A percentile compares a stretch with the other conserved stretches of the same genome.
Conservation (phyloP, 1,140 invertebrate species). For the Trichogramma pretiosum region DNA sequence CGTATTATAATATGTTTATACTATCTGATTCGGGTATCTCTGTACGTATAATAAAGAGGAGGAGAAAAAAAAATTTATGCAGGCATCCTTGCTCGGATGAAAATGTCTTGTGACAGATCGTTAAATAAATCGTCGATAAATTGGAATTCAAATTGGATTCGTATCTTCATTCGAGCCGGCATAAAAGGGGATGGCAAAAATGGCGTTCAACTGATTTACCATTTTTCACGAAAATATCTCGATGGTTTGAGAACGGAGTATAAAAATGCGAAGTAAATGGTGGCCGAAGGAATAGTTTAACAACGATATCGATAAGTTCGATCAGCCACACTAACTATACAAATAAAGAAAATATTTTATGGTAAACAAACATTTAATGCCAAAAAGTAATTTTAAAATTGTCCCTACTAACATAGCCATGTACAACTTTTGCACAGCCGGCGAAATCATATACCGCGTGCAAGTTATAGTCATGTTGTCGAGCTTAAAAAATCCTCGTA, state of each 20-base stretch:
- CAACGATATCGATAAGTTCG: too few relatives aligned
- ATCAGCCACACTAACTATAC: too few relatives aligned
- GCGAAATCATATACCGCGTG: too few relatives aligned
- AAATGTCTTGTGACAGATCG: conserved; percentile 4
- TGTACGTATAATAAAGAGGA: conserved; percentile 22
- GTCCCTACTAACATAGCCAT: too few relatives aligned
- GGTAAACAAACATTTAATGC: too few relatives aligned
- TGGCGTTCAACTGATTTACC: neutral
- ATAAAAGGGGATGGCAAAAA: neutral
- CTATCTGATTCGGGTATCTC: conserved; percentile 30
- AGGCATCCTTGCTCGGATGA: neutral
- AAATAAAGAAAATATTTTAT: too few relatives aligned
- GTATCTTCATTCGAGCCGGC: neutral
- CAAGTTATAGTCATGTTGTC: too few relatives aligned
- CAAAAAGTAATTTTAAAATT: too few relatives aligned
- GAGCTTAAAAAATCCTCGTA: too few relatives aligned
- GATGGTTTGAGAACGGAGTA: neutral
- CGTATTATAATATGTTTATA: conserved; percentile 35
- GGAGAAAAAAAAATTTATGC: neutral
- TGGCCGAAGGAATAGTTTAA: neutral
- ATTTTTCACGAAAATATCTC: neutral
- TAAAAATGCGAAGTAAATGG: neutral
- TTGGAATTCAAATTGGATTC: conserved; percentile 20
- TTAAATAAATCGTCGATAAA: conserved; percentile 17
- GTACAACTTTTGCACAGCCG: too few relatives aligned